Conservation (phyloP, 2,888 invertebrate species). For the Polydrusus cervinus region DNA sequence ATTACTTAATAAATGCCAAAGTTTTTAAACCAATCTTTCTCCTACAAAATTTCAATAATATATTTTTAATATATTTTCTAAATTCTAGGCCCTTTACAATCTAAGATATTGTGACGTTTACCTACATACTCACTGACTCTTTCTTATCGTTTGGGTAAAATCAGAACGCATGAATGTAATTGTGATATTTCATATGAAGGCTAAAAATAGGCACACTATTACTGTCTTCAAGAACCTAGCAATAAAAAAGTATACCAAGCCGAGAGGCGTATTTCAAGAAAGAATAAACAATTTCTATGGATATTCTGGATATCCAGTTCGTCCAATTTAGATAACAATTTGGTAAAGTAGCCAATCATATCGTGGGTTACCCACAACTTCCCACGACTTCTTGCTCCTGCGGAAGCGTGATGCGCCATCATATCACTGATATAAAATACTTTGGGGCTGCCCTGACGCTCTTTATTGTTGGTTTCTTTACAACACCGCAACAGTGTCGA, state of each 20-base stretch:
- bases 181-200: neutral
- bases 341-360: conserved; percentile 36
- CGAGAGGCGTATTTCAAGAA: conserved; percentile 18
- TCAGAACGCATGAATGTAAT: too few relatives aligned
- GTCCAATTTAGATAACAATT: conserved; percentile 30
- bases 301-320: conserved; percentile 17
- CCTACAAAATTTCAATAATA: too few relatives aligned
- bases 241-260: neutral
- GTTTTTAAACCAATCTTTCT: too few relatives aligned
- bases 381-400: conserved; percentile 38
- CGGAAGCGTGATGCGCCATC: conserved; percentile 50
- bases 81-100: too few relatives aligned
- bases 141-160: too few relatives aligned
- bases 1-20: too few relatives aligned
- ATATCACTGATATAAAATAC: conserved; percentile 43
- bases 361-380: conserved; percentile 32
- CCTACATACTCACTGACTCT: too few relatives aligned
- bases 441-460: conserved; percentile 37
- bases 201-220: conserved; percentile 1
- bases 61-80: too few relatives aligned
- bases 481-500: conserved; percentile 43
- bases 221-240: neutral
- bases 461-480: conserved; percentile 49
- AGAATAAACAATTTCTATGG: conserved; percentile 20
- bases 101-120: too few relatives aligned